These are phyloP conservation scores for Clinocottus analis DNA, from an alignment of 2,113 vertebrate genomes.

Conservation along the genomic window DNA sequence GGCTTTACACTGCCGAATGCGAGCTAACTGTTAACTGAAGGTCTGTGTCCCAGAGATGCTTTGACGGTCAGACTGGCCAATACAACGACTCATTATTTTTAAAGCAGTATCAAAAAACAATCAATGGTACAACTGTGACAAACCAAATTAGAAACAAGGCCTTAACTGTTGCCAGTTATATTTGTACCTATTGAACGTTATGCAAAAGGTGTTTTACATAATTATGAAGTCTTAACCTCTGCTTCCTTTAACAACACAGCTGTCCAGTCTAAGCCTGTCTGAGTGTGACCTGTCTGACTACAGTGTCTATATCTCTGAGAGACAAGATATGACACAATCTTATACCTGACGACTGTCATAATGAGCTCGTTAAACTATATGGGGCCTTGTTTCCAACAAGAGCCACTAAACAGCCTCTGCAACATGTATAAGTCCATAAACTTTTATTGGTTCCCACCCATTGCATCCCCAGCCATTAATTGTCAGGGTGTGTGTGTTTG, in stretches of 20 bases:
- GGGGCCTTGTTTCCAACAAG: slow-evolving; percentile 78
- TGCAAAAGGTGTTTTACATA: slow-evolving; percentile 5
- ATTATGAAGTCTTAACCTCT: slow-evolving; percentile 2
- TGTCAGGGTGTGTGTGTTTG: too few species aligned
- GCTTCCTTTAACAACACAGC: slow-evolving; percentile 39
- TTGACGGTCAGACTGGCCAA: neutral
- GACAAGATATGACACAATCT: slow-evolving; percentile 47
- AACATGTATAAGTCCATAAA: slow-evolving; percentile 81
- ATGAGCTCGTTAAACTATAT: slow-evolving; percentile 82
- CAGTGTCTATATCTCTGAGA: slow-evolving; percentile 21
- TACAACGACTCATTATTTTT: neutral
- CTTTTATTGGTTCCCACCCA: slow-evolving; percentile 78
- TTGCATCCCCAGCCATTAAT: slow-evolving; percentile 75
- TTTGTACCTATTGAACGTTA: neutral
- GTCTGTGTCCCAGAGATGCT: neutral
- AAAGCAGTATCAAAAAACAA: neutral
- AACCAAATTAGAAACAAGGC: neutral
- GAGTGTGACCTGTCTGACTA: slow-evolving; percentile 14
- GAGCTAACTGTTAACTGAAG: too few species aligned
- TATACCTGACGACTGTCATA: slow-evolving; percentile 62
- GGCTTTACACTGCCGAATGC: too few species aligned
- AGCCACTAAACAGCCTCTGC: slow-evolving; percentile 73
- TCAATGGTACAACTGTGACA: neutral
- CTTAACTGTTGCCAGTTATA: neutral
- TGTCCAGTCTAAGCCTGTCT: too few species aligned